A percentile compares a stretch with the other conserved stretches of the same genome.
These are phyloP conservation scores for Ylistrum balloti DNA, from an alignment of 1,140 invertebrate species.

Conservation along the genomic window DNA sequence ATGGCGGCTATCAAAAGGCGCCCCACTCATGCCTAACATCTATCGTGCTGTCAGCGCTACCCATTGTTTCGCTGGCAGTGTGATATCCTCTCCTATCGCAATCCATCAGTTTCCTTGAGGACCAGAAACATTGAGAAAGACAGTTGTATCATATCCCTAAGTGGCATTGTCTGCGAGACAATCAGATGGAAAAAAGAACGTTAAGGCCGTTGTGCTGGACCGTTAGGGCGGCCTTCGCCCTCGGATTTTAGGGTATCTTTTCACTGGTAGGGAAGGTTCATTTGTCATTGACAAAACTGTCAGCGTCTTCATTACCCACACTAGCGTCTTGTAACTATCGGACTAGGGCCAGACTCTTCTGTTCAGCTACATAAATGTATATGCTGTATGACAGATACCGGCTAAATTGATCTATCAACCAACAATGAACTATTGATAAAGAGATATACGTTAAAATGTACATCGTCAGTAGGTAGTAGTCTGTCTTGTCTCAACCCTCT, in stretches of 20 bases:
- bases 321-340: background rate
- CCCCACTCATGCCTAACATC: background rate
- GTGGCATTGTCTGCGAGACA: background rate
- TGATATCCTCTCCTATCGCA: background rate
- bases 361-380: conserved; percentile 2
- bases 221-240: background rate
- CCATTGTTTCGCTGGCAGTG: background rate
- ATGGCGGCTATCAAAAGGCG: background rate
- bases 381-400: background rate
- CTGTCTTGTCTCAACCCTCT: background rate
- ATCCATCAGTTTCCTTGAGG: conserved; percentile 24
- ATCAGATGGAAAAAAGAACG: conserved; percentile 22
- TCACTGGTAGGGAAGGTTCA: background rate
- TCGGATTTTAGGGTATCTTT: background rate
- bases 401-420: conserved; percentile 31
- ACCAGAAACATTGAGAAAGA: background rate
- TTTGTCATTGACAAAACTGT: background rate
- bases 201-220: background rate
- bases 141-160: conserved; percentile 24
- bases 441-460: background rate
- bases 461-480: background rate
- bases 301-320: conserved; percentile 1
- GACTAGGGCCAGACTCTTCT: background rate
- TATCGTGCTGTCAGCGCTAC: background rate
- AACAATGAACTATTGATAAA: conserved; percentile 10